Evolutionary conservation across 2,113 vertebrate species (phyloP), one percentile per base, ranked within the genome.

Genomic region (Chiloscyllium plagiosum): DNA sequence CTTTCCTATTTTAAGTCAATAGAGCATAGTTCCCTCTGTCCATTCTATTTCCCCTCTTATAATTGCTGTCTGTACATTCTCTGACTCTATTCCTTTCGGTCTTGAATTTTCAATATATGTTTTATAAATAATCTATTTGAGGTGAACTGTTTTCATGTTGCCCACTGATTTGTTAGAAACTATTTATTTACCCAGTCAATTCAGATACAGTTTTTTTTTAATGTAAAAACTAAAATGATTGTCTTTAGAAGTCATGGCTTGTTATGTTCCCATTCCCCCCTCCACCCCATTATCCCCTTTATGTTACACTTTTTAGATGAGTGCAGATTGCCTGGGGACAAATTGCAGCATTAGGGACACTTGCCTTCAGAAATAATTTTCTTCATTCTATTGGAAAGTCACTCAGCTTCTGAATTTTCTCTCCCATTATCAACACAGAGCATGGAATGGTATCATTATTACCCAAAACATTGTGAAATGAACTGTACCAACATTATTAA

Each of bases 201-300:
- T 37, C 61, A 93, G n/a, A 93, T 68, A 93, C 61, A 66, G 17
- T 93, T 92, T 5, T n/a, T 66, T 93, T 93, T 80, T 93, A 66
- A 66, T 93, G 61, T 93, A 7, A 68, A 93, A 66, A 22, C 61
- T 0, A 93, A 93, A 66, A 66, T 93, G 56, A 65, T 61, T 65
- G 87, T 19, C n/a, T 93, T 93, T 93, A 29, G 22, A 93, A 37
- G n/a, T 93, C 89, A 66, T 22, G 61, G 89, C 19, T 66, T 93
- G 17, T 93, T 93, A 42, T 7, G 29, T 65, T 93, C 56, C n/a
- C 89, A 6, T 17, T n/a, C 17, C 33, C 33, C 86, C 24, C 42
- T 47, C 42, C 19, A 12, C 20, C 12, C 12, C 52, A 13, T 56
- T 52, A 47, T 42, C n/a, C 80, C 80, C 3, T 83, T 83, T 83